Conservation (phyloP, 2,113 vertebrate species). For the Prolemur simus region DNA sequence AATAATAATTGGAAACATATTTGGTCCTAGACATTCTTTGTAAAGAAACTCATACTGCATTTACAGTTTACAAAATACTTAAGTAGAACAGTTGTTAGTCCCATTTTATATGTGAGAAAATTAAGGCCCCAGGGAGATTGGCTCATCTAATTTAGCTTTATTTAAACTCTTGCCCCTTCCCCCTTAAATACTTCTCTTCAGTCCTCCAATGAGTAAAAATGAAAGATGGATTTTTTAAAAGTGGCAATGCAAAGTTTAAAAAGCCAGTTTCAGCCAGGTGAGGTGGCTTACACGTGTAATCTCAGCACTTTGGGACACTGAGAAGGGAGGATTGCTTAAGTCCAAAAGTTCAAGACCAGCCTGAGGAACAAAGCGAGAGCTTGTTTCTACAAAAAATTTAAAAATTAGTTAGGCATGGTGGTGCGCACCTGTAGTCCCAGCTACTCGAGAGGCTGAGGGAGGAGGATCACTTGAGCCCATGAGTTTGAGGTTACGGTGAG, state of each 20-base stretch:
- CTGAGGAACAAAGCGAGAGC: too few species aligned
- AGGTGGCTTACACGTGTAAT: too few species aligned
- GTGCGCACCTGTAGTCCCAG: too few species aligned
- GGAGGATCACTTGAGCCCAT: too few species aligned
- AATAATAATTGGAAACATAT: conserved; percentile 25
- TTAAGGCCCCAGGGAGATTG: background rate
- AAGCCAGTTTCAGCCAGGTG: background rate
- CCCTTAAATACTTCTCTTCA: background rate
- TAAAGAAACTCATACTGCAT: background rate
- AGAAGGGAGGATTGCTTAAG: too few species aligned
- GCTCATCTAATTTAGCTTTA: background rate
- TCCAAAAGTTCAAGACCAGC: too few species aligned
- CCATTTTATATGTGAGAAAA: background rate
- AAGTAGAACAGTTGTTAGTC: background rate
- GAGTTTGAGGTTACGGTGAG: too few species aligned
- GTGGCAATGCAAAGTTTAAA: background rate
- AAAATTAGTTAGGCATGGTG: too few species aligned
- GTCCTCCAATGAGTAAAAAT: background rate
- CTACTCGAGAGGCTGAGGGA: too few species aligned
- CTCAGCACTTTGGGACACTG: too few species aligned
- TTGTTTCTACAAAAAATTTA: too few species aligned
- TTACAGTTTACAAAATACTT: background rate
- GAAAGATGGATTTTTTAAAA: conserved; percentile 2
- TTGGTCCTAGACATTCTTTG: background rate
- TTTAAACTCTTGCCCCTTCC: background rate